These are phyloP conservation scores for Leucophenga varia DNA, from an alignment of 1,140 invertebrate species.

Conservation along the genomic window DNA sequence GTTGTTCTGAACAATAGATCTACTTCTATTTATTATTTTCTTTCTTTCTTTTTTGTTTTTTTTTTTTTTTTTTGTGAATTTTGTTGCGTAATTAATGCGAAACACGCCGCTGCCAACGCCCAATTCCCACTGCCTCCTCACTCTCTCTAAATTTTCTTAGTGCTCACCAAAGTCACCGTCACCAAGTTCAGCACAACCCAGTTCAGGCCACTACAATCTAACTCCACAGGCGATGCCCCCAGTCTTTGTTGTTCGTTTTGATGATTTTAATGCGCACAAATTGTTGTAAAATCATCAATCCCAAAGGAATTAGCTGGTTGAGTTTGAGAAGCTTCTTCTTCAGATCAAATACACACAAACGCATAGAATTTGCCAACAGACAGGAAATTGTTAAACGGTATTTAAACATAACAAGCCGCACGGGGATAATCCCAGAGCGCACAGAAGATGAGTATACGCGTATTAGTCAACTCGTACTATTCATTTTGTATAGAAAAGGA, in stretches of 20 bases:
- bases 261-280: conserved; percentile 37
- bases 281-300: conserved; percentile 39
- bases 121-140: neutral
- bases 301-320: conserved; percentile 19
- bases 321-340: conserved; percentile 17
- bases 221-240: no score
- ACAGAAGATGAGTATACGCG: no score
- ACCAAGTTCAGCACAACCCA: neutral
- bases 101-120: conserved; percentile 6
- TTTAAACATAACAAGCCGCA: conserved; percentile 36
- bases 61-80: no score
- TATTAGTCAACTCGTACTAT: no score
- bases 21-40: no score
- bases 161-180: neutral
- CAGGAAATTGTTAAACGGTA: conserved; percentile 52
- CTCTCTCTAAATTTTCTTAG: neutral
- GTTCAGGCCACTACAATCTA: no score
- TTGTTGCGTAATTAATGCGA: conserved; percentile 8
- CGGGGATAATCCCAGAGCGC: no score
- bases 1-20: no score
- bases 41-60: no score
- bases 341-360: conserved; percentile 19
- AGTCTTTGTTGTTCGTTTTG: neutral
- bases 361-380: conserved; percentile 28
- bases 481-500: no score